These are phyloP conservation scores for Elephantulus edwardii DNA, from an alignment of 2,113 vertebrate species.

Conservation along the genomic window DNA sequence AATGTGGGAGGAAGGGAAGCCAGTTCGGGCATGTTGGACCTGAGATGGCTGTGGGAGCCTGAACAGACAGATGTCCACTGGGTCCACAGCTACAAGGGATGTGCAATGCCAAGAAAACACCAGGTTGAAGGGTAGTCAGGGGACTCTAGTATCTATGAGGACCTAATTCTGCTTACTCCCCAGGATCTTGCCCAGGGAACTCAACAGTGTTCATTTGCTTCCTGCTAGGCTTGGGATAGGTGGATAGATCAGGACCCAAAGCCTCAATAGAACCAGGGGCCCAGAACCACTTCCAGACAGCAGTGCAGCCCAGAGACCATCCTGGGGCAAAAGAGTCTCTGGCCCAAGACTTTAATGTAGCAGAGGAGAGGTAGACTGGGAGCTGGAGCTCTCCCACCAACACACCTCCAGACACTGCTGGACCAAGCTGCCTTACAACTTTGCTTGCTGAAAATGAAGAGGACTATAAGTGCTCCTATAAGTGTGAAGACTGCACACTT, in stretches of 20 bases:
- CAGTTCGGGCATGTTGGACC: neutral
- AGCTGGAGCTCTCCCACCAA: neutral
- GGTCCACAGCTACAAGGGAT: neutral
- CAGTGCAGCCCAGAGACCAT: neutral
- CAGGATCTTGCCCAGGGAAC: neutral
- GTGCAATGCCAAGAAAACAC: neutral
- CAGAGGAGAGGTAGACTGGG: neutral
- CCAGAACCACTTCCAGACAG: neutral
- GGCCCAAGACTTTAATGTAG: neutral
- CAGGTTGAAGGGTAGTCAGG: neutral
- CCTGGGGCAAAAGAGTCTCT: neutral
- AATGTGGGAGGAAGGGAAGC: rapidly evolving
- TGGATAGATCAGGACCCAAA: neutral
- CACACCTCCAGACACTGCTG: neutral
- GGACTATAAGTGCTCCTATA: too few relatives aligned
- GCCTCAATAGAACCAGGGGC: neutral
- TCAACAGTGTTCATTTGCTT: neutral
- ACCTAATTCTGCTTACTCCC: neutral
- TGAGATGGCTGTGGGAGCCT: neutral
- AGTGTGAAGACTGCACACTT: too few relatives aligned
- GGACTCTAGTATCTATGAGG: neutral
- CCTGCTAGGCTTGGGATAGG: neutral
- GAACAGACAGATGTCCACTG: neutral
- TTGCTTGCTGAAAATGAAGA: too few relatives aligned
- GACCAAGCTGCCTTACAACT: neutral